These are phyloP conservation scores for Habroteleia sp. DNA, from an alignment of 2,888 invertebrate genomes.

Conservation along the genomic window DNA sequence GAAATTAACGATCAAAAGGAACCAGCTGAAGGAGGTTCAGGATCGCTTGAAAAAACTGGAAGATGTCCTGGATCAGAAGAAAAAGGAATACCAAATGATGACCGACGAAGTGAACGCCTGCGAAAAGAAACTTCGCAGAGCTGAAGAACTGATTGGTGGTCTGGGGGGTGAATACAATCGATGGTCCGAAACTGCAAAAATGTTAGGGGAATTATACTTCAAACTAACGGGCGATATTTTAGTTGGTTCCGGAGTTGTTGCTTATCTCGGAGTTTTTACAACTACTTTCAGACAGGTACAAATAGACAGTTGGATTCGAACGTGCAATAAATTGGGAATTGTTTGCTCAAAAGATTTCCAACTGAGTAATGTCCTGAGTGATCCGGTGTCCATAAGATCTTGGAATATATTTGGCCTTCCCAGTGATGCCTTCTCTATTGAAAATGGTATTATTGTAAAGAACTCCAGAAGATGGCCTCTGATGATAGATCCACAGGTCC, in stretches of 20 bases:
- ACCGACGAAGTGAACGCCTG: constrained; percentile 94
- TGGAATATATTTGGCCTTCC: constrained; percentile 97
- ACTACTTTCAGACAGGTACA: constrained; percentile 87
- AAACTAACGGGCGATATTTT: constrained; percentile 92
- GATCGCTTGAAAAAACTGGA: constrained; percentile 88
- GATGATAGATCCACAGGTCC: constrained; percentile 97
- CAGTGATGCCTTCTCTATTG: constrained; percentile 93
- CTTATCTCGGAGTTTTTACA: constrained; percentile 95
- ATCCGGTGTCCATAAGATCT: constrained; percentile 92
- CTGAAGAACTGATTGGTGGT: constrained; percentile 95
- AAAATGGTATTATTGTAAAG: constrained; percentile 95
- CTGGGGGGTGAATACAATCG: constrained; percentile 94
- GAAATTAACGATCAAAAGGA: constrained; percentile 89
- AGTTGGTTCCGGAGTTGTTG: constrained; percentile 93
- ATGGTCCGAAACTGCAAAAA: constrained; percentile 91
- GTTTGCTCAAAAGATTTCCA: constrained; percentile 90
- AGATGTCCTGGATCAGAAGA: constrained; percentile 86
- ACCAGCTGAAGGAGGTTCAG: constrained; percentile 86
- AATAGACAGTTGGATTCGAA: constrained; percentile 88
- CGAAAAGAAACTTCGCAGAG: constrained; percentile 92
- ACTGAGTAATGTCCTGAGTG: constrained; percentile 90
- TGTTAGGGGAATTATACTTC: constrained; percentile 86
- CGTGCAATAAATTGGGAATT: constrained; percentile 87
- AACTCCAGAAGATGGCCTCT: constrained; percentile 95
- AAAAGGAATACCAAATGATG: constrained; percentile 86